Conservation (phyloP, 2,888 invertebrate species). For the Ophion ventricosus region DNA sequence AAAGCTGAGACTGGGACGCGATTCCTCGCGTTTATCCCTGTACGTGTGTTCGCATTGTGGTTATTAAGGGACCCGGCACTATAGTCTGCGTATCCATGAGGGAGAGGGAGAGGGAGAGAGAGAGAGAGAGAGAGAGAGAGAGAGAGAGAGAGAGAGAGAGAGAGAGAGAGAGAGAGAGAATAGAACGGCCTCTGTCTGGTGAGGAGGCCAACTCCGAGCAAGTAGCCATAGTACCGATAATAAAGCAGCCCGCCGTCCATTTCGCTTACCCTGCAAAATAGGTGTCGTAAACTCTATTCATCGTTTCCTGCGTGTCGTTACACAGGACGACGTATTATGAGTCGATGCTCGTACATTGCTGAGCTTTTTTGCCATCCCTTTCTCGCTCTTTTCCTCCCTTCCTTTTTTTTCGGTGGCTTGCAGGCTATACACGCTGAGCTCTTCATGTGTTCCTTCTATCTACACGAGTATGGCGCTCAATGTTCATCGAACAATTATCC, state of each 20-base stretch:
- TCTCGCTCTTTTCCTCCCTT: neutral
- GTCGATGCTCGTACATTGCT: constrained; percentile 60
- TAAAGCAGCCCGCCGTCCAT: constrained; percentile 71
- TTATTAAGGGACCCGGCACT: constrained; percentile 55
- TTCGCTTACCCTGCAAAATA: constrained; percentile 72
- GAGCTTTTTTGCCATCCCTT: constrained; percentile 20
- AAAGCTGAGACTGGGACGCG: constrained; percentile 36
- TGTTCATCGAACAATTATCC: no score
- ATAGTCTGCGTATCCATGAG: constrained; percentile 4
- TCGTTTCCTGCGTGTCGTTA: constrained; percentile 71
- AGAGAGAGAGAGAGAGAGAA: constrained; percentile 15
- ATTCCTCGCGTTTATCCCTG: constrained; percentile 32
- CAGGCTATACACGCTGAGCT: neutral
- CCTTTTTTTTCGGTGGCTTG: neutral
- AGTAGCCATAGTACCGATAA: constrained; percentile 71
- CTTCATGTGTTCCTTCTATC: neutral
- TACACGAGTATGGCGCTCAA: no score
- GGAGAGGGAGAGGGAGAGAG: neutral
- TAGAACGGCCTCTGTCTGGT: constrained; percentile 20
- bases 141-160: constrained; percentile 6
- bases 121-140: neutral
- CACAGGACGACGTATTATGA: constrained; percentile 66
- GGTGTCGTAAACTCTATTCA: constrained; percentile 76
- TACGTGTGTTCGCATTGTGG: constrained; percentile 57
- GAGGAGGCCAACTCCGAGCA: constrained; percentile 47